A percentile compares a stretch with the other conserved stretches of the same genome.
These are phyloP conservation scores for Lycopodina hypogea DNA, from an alignment of 37 sponge, comb jelly and placozoan genomes.

Conservation along the genomic window DNA sequence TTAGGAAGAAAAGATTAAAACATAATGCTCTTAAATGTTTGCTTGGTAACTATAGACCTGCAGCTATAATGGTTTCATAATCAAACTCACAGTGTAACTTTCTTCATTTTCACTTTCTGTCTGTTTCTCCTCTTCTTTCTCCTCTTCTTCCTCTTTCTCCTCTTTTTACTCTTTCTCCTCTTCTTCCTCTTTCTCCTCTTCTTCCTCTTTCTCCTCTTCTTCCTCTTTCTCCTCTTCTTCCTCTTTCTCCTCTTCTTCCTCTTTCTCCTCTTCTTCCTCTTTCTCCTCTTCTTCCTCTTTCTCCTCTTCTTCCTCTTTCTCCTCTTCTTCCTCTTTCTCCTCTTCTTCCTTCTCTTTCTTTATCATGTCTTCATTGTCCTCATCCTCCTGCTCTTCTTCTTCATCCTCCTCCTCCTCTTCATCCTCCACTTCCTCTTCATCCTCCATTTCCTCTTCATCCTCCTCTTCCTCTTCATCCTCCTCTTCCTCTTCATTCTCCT, in stretches of 20 bases:
- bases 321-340: not conserved
- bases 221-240: not conserved
- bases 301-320: conserved; percentile 5
- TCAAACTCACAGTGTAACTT: not conserved
- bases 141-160: not conserved
- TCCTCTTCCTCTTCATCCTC: not conserved
- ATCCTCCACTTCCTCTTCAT: not conserved
- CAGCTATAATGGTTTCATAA: not conserved
- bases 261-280: not conserved
- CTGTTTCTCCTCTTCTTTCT: not conserved
- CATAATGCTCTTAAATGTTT: no score
- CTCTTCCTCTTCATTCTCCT: no score
- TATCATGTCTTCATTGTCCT: no score
- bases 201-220: not conserved
- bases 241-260: no score
- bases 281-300: not conserved
- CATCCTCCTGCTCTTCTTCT: no score
- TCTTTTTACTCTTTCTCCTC: not conserved
- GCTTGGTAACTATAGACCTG: not conserved
- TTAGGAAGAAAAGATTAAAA: no score
- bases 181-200: not conserved
- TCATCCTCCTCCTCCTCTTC: no score
- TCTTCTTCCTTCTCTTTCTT: conserved; percentile 4
- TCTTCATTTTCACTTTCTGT: not conserved
- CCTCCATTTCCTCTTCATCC: conserved; percentile 10